Base-by-base conservation (phyloP, 2,888 invertebrate genomes). In the Heliothis peltigera region DNA sequence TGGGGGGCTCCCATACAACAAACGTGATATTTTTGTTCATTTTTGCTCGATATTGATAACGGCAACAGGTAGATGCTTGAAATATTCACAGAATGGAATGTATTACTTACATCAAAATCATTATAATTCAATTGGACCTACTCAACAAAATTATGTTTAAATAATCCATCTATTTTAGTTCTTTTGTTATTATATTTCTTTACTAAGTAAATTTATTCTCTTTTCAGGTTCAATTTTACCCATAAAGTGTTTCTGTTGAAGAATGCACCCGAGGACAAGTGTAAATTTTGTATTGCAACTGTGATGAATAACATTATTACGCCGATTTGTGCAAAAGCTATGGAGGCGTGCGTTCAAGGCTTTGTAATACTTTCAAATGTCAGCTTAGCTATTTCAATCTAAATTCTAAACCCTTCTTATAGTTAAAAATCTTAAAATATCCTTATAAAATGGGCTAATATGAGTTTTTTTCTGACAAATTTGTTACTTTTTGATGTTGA, bases 221-320 rank as follows among this genome's bases (percentile, higher is more conserved):
- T 15, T 74, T 77, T 0, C 74, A 74, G 74, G 77, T 77, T 53
- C 81, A 90, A 89, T 88, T 88, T 76, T 77, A 85, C 64, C 75
- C 75, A 70, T 70, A 79, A 64, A 73, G 60, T 56, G 69, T 71
- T 80, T 81, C 75, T 47, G 62, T 70, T 56, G 77, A 78, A 83
- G 79, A 84, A 71, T 76, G 70, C 69, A 65, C 65, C 48, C 54
- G 7, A 44, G 52, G 74, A 81, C 54, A 81, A 58, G 42, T 82
- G 71, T 78, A 80, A 64, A 75, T 79, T 81, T 81, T 77, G 70
- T 81, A 80, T 79, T 70, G 64, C 77, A 75, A 75, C 83, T 83
- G 87, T 87, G 84, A 86, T 86, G 64, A 68, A 60, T 66, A 66
- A 67, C 62, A 48, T 68, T 68, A 64, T 53, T 56, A 70, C 51